A percentile compares a stretch with the other conserved stretches of the same genome.
These are phyloP conservation scores for Corythornis vintsioides DNA, from an alignment of 2,113 vertebrate species.

Conservation along the genomic window DNA sequence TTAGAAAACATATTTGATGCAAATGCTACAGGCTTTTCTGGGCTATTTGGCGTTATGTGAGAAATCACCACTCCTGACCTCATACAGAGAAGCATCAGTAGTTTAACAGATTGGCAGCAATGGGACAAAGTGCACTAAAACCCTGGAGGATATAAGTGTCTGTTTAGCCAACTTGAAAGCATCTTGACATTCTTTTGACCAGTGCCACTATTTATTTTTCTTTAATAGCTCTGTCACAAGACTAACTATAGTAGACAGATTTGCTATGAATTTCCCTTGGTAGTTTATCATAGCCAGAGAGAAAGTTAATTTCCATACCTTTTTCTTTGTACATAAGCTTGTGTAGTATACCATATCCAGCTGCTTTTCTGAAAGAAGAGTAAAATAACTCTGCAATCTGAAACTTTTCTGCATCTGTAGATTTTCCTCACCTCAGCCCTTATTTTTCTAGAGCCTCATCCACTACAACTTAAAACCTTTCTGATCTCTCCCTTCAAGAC, in stretches of 20 bases:
- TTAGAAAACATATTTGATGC: slow-evolving; percentile 15
- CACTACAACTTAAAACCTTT: slow-evolving; percentile 16
- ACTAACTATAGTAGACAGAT: slow-evolving; percentile 44
- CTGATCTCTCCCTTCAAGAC: slow-evolving; percentile 9
- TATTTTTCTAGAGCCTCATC: background rate
- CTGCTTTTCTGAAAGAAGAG: slow-evolving; percentile 15
- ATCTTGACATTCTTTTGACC: slow-evolving; percentile 67
- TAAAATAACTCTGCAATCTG: slow-evolving; percentile 12
- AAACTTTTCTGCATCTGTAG: background rate
- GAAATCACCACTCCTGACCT: slow-evolving; percentile 59
- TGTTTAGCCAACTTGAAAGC: slow-evolving; percentile 61
- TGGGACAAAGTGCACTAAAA: slow-evolving; percentile 18
- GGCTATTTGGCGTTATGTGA: slow-evolving; percentile 56
- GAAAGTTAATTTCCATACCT: slow-evolving; percentile 61
- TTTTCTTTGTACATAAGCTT: slow-evolving; percentile 28
- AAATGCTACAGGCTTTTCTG: slow-evolving; percentile 61
- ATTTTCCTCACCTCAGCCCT: slow-evolving; percentile 22
- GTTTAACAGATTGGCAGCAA: slow-evolving; percentile 64
- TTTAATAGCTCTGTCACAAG: slow-evolving; percentile 46
- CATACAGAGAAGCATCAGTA: slow-evolving; percentile 49
- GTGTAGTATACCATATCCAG: slow-evolving; percentile 1
- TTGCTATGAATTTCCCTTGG: slow-evolving; percentile 47
- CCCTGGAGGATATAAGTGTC: slow-evolving; percentile 49
- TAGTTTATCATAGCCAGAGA: slow-evolving; percentile 57
- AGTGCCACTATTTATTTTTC: slow-evolving; percentile 66